Base-by-base conservation (phyloP, 1,140 invertebrate species). In the Calephelis virginiensis region DNA sequence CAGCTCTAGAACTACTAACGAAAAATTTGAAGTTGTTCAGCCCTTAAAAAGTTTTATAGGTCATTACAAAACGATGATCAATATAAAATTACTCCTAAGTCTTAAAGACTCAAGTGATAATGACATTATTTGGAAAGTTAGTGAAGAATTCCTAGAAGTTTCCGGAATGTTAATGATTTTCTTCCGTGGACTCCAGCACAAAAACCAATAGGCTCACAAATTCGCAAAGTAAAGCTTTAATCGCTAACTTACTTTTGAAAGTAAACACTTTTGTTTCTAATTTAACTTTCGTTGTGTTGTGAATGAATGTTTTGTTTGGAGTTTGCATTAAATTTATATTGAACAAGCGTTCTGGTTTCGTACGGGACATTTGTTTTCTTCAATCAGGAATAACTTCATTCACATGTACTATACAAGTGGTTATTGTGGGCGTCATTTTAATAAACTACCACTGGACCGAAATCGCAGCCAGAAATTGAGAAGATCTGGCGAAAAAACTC, bases 101-200 rank as follows among this genome's bases (percentile, higher is more conserved):
- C 28, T 8, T 61, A 28, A 64, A 64, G 67, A 50, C 67, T 49
- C 61, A 64, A 64, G 38, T 53, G 49, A 67, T 67, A 61, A 68
- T 68, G 62, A 67, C 49, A 62, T 49, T 53, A 48, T 68, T 64
- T 38, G 61, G 28, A 63, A 64, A 64, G 67, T 64, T 64, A 46
- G 63, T 9, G 63, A 56, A 68, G 47, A 64, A 70, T 66, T 70
- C 66, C 9, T 50, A 47, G 59, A 66, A 61, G 61, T 66, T 63
- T 59, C 38, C 14, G 67, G 67, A 68, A 68, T 68, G 67, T 68
- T 64, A 43, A 46, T 43, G 63, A 68, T 68, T 64, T 63, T 68
- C 67, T 50, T 68, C 62, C 59, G 47, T 28, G 49, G 50, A 14
- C 17, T 8, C 28, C 28, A 7, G 53, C 12, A 37, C 28, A 38